These are phyloP conservation scores for Leucophenga varia DNA, from an alignment of 1,140 invertebrate species.

Conservation along the genomic window DNA sequence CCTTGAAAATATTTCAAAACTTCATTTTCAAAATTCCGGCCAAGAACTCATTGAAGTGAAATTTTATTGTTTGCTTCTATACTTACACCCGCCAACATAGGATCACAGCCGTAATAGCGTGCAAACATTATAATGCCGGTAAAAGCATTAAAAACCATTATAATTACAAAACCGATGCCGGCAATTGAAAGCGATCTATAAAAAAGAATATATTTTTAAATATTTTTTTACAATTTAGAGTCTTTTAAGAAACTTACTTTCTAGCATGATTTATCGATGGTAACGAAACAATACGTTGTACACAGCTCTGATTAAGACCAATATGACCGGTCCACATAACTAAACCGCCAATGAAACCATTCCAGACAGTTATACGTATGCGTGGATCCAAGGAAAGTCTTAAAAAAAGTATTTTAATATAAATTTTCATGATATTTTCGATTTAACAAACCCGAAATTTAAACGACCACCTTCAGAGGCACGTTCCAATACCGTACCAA, in stretches of 20 bases:
- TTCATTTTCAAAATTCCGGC: not conserved
- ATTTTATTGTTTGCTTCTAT: no score
- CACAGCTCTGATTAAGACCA: constrained; percentile 46
- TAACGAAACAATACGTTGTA: constrained; percentile 44
- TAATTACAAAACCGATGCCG: constrained; percentile 58
- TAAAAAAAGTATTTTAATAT: not conserved
- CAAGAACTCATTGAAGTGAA: no score
- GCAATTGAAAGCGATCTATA: constrained; percentile 58
- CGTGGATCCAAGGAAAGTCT: constrained; percentile 40
- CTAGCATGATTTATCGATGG: constrained; percentile 36
- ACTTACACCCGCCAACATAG: constrained; percentile 63
- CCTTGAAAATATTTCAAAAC: no score
- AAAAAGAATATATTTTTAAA: not conserved
- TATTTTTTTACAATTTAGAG: no score
- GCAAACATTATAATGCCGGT: constrained; percentile 75
- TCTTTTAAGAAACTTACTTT: constrained; percentile 11
- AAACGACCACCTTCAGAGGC: constrained; percentile 61
- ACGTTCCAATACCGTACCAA: constrained; percentile 64
- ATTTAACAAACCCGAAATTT: constrained; percentile 67
- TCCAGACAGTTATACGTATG: constrained; percentile 32
- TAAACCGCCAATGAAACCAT: constrained; percentile 28
- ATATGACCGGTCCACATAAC: constrained; percentile 45
- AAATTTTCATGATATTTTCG: no score
- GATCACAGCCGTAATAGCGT: constrained; percentile 73
- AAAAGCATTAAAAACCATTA: constrained; percentile 61